Conservation (phyloP, 2,888 invertebrate species). For the Osmoderma eremita region DNA sequence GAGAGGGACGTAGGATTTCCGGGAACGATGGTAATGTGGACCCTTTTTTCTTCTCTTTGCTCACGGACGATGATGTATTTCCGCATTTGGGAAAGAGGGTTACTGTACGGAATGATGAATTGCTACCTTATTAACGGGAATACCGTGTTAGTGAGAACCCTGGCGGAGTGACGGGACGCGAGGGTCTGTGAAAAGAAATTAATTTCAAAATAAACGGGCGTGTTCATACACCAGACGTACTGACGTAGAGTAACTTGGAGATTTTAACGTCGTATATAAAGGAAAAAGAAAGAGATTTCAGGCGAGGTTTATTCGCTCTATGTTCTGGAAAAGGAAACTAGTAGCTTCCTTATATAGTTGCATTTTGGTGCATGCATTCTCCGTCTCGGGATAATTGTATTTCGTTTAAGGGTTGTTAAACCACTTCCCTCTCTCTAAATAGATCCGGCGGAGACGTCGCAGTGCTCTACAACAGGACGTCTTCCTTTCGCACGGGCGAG, state of each 20-base stretch:
- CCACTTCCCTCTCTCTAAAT: slow-evolving; percentile 29
- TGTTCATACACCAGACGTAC: too few relatives aligned
- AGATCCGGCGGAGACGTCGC: slow-evolving; percentile 26
- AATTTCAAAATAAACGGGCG: too few relatives aligned
- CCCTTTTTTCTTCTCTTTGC: not conserved
- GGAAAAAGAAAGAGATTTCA: too few relatives aligned
- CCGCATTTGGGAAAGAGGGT: slow-evolving; percentile 4
- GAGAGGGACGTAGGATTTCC: slow-evolving; percentile 4
- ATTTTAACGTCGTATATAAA: too few relatives aligned
- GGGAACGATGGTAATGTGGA: slow-evolving; percentile 1
- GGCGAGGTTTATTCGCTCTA: too few relatives aligned
- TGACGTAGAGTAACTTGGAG: too few relatives aligned
- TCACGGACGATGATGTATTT: slow-evolving; percentile 12
- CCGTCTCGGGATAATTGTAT: slow-evolving; percentile 17
- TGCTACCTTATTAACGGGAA: slow-evolving; percentile 1
- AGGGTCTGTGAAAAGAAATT: too few relatives aligned
- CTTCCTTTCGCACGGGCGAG: slow-evolving; percentile 26
- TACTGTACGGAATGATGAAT: slow-evolving; percentile 9
- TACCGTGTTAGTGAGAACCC: too few relatives aligned
- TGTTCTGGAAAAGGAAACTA: not conserved
- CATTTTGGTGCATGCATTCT: not conserved
- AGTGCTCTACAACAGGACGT: slow-evolving; percentile 18
- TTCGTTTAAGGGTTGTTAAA: slow-evolving; percentile 31
- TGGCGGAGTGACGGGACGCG: too few relatives aligned
- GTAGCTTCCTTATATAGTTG: not conserved